These are phyloP conservation scores for Bombus waltoni DNA, from an alignment of 1,140 invertebrate species.

Conservation along the genomic window DNA sequence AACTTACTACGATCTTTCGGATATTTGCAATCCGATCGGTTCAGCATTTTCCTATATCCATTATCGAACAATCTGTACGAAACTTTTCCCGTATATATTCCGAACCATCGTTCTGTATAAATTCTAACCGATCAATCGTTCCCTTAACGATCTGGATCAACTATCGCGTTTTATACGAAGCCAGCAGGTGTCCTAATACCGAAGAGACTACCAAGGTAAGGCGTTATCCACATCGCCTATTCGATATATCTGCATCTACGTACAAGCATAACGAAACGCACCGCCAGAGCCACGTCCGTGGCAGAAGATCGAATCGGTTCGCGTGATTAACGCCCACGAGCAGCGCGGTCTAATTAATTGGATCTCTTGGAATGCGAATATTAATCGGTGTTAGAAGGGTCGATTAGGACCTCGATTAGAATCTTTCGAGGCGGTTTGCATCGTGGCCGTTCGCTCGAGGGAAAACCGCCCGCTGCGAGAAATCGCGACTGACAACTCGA, in stretches of 20 bases:
- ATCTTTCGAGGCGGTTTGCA: slow-evolving; percentile 45
- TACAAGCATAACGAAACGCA: background rate
- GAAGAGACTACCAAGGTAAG: background rate
- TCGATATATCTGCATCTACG: background rate
- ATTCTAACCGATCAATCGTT: background rate
- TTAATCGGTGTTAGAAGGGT: slow-evolving; percentile 54
- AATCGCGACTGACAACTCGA: slow-evolving; percentile 51
- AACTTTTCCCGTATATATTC: too few species aligned
- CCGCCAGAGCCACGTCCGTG: too few species aligned
- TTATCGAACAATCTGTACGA: too few species aligned
- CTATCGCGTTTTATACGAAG: background rate
- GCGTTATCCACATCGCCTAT: background rate
- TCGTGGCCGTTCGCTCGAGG: slow-evolving; percentile 18
- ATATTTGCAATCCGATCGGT: too few species aligned
- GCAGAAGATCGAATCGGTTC: too few species aligned
- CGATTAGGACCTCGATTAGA: slow-evolving; percentile 22
- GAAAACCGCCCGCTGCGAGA: slow-evolving; percentile 57
- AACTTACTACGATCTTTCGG: background rate
- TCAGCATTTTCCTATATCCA: too few species aligned
- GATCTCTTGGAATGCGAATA: slow-evolving; percentile 55
- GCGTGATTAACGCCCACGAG: slow-evolving; percentile 58
- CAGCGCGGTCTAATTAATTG: slow-evolving; percentile 61
- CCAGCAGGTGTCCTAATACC: background rate
- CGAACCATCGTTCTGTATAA: background rate
- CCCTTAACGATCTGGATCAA: background rate